These are phyloP conservation scores for Probaryconus sp. DNA, from an alignment of 1,140 invertebrate genomes.

Conservation along the genomic window DNA sequence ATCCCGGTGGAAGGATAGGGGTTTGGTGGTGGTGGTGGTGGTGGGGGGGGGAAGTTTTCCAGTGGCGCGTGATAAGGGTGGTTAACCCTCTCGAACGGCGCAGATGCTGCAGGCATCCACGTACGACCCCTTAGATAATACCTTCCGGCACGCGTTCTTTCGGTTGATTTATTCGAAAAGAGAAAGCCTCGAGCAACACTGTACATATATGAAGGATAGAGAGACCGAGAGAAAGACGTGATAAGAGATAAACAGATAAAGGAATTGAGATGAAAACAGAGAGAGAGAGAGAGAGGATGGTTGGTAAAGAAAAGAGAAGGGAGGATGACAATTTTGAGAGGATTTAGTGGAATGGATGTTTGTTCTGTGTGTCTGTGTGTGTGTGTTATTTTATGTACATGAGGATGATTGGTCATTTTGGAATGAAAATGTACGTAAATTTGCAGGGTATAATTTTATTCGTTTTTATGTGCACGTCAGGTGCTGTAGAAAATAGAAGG, in stretches of 20 bases:
- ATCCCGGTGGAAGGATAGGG: conserved; percentile 55
- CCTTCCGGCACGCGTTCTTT: conserved; percentile 71
- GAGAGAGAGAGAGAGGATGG: not conserved
- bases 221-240: no score
- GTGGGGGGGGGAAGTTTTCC: conserved; percentile 44
- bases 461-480: conserved; percentile 52
- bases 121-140: conserved; percentile 66
- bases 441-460: conserved; percentile 6
- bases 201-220: no score
- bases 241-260: no score
- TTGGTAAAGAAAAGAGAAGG: no score
- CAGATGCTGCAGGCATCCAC: conserved; percentile 44
- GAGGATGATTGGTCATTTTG: no score
- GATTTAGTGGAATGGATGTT: no score
- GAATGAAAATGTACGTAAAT: no score
- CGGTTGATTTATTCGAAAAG: conserved; percentile 71
- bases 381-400: no score
- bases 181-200: conserved; percentile 16
- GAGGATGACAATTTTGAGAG: no score
- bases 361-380: no score
- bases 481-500: conserved; percentile 45
- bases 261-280: not conserved
- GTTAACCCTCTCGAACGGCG: conserved; percentile 68
- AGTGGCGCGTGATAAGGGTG: conserved; percentile 67
- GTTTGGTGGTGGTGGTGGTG: no score